These are phyloP conservation scores for Asarcornis scutulata DNA, from an alignment of 2,113 vertebrate species.

Conservation along the genomic window DNA sequence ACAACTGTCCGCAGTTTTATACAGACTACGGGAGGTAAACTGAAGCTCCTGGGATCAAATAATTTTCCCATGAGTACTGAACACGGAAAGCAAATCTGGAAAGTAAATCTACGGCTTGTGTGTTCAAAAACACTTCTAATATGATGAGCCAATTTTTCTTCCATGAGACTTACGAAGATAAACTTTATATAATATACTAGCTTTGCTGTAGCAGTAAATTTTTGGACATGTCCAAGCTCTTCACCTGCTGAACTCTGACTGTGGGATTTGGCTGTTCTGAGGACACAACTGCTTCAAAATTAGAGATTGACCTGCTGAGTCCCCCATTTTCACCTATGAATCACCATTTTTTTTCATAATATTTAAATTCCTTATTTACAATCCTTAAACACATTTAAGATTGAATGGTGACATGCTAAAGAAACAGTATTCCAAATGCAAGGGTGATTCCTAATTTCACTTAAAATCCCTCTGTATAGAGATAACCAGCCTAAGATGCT, in stretches of 20 bases:
- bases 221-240: neutral
- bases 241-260: neutral
- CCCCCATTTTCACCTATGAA: neutral
- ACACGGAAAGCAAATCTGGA: neutral
- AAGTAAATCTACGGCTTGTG: neutral
- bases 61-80: neutral
- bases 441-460: neutral
- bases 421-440: neutral
- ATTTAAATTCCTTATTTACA: neutral
- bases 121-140: neutral
- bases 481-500: neutral
- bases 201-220: neutral
- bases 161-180: neutral
- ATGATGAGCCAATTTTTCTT: neutral
- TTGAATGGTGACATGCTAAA: neutral
- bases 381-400: neutral
- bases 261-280: accelerated
- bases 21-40: neutral
- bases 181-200: neutral
- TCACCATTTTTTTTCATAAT: neutral
- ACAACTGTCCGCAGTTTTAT: neutral
- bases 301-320: neutral
- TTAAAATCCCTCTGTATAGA: neutral
- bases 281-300: neutral
- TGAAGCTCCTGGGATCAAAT: neutral